These are phyloP conservation scores for Sebastiscus albofasciatus DNA, from an alignment of 2,797 vertebrate genomes.

Conservation along the genomic window DNA sequence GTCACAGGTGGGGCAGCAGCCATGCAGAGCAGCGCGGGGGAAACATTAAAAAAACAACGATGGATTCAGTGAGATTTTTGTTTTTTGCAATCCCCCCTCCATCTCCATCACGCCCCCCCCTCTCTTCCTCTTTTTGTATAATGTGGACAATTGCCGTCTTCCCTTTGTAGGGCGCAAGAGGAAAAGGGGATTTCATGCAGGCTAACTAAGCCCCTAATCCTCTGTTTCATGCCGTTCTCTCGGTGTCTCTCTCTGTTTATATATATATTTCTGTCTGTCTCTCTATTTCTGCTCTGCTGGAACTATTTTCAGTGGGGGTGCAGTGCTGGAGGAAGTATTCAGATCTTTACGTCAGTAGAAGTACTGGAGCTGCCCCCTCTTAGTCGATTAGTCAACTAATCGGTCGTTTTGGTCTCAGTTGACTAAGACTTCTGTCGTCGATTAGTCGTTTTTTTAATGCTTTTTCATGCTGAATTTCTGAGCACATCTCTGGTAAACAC, in stretches of 20 bases:
- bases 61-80: conserved; percentile 33
- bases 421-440: too few species aligned
- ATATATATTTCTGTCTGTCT: neutral
- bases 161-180: conserved; percentile 73
- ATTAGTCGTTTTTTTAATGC: too few species aligned
- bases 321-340: neutral
- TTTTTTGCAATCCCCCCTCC: neutral
- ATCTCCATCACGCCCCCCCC: conserved; percentile 15
- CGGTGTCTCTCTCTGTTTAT: conserved; percentile 12
- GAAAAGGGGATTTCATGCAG: conserved; percentile 82
- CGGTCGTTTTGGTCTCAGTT: too few species aligned
- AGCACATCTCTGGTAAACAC: too few species aligned
- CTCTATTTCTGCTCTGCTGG: conserved; percentile 33
- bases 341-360: neutral
- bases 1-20: conserved; percentile 62
- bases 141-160: conserved; percentile 75
- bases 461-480: neutral
- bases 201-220: conserved; percentile 82
- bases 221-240: conserved; percentile 71
- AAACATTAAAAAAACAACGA: conserved; percentile 36
- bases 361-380: neutral
- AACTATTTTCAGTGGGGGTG: conserved; percentile 12
- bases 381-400: too few species aligned
- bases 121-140: conserved; percentile 60
- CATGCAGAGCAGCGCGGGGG: conserved; percentile 11